phyloP scores from a whole-genome alignment of 35 echinoderm and acorn worm genomes.

The Ptychodera flava region DNA sequence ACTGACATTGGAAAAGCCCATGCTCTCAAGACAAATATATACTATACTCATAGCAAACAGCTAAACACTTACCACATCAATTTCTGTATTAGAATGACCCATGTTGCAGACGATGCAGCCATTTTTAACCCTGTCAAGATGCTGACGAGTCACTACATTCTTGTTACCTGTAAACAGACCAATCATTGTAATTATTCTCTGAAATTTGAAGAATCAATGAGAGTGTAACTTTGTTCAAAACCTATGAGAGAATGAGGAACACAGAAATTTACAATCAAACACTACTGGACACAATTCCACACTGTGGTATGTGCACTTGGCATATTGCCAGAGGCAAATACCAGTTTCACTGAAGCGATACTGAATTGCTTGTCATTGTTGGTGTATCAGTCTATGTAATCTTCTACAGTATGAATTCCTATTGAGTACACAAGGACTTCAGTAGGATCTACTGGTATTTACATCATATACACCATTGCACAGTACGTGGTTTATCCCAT shows the following conservation, averaged over 20 bases:
- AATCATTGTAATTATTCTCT: background rate
- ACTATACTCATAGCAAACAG: no score
- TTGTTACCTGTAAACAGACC: slow-evolving; percentile 67
- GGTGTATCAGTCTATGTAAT: background rate
- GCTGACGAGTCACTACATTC: slow-evolving; percentile 82
- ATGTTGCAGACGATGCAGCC: slow-evolving; percentile 98
- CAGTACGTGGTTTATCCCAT: no score
- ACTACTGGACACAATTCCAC: no score
- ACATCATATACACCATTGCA: background rate
- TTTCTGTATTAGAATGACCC: slow-evolving; percentile 99
- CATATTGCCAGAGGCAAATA: no score
- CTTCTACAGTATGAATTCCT: background rate
- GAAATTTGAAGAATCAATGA: background rate
- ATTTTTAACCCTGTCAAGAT: slow-evolving; percentile 89
- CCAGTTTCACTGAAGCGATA: no score
- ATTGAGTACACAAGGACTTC: background rate
- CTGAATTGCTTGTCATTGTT: no score
- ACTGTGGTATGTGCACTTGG: no score
- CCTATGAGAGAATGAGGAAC: no score
- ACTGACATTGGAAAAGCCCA: no score
- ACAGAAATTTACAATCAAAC: no score
- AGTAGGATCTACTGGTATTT: slow-evolving; percentile 1
- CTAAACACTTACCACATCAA: slow-evolving; percentile 98
- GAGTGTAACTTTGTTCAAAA: no score
- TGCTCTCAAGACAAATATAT: no score